Percentiles rank a stretch among this genome's conserved stretches.
Conservation (phyloP, 2,797 vertebrate species). For the Halcyon chelicuti region DNA sequence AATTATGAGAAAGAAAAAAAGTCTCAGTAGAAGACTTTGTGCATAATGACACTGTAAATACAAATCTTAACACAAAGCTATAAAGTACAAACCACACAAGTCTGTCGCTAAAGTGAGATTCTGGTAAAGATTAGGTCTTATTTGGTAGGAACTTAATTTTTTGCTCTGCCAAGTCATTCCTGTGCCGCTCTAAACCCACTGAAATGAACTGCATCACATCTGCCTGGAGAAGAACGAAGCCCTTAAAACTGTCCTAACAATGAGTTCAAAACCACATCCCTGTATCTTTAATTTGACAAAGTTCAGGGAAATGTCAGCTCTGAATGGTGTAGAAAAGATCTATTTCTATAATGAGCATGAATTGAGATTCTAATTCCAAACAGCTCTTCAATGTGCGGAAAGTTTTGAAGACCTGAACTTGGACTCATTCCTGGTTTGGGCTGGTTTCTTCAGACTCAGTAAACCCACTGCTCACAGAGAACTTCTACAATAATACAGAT, state of each 20-base stretch:
- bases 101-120: slow-evolving; percentile 10
- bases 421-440: background rate
- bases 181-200: background rate
- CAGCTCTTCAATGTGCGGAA: background rate
- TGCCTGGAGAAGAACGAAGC: background rate
- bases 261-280: slow-evolving; percentile 10
- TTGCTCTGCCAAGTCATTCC: background rate
- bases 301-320: slow-evolving; percentile 43
- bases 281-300: slow-evolving; percentile 19
- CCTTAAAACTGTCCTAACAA: slow-evolving; percentile 14
- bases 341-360: slow-evolving; percentile 2
- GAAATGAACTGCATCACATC: background rate
- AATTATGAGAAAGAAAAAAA: slow-evolving; percentile 63
- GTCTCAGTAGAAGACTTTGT: slow-evolving; percentile 49
- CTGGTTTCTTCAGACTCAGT: background rate
- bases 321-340: background rate
- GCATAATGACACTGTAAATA: slow-evolving; percentile 70
- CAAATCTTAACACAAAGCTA: slow-evolving; percentile 38
- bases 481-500: background rate
- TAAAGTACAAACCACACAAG: slow-evolving; percentile 30
- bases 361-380: background rate
- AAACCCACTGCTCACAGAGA: background rate
- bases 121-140: slow-evolving; percentile 15
- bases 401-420: background rate
- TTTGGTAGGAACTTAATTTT: slow-evolving; percentile 4